Evolutionary conservation across 1,140 invertebrate species (phyloP), one percentile per base, ranked within the genome.

Genomic region (Ceratina australensis): DNA sequence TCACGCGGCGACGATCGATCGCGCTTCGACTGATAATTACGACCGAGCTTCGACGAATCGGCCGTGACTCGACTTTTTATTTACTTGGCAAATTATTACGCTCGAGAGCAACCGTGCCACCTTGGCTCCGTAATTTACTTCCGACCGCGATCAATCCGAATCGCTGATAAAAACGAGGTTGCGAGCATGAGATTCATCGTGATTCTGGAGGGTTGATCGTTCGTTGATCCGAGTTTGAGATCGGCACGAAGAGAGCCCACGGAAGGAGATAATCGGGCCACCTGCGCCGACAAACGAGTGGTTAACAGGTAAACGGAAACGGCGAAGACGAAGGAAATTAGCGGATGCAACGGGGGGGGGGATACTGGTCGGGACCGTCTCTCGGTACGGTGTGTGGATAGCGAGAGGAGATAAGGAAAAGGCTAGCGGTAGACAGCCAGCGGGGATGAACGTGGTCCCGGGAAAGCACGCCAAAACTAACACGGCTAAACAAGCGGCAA

Each of bases 401-500:
- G 61, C 49, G 66, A 71, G 71, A 79, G 66, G 54, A 76, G 80
- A 69, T 81, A 83, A 82, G 81, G 71, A 75, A 79, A 42, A 57
- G 77, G 57, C 26, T 69, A 75, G 52, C 63, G 54, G 80, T 61
- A 83, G 81, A 78, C 71, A 59, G 13, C 18, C n/a, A n/a, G n/a
- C n/a, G n/a, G n/a, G 59, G 60, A 54, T 78, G 64, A 57, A 65
- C 67, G 74, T 59, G 50, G 42, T 49, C 42, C 49, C 12, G 47
- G 47, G 26, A 57, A 69, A 79, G 66, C 77, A 75, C 67, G 78
- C 72, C 81, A 83, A 83, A 84, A 78, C 78, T 74, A 83, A 84
- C 82, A 83, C 65, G 57, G 65, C 78, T 84, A 80, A 84, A 83
- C 78, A 84, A 84, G 78, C 81, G 83, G 69, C 66, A 80, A 80